phyloP scores from a whole-genome alignment of 2,888 invertebrate species.

The Clunio marinus region DNA sequence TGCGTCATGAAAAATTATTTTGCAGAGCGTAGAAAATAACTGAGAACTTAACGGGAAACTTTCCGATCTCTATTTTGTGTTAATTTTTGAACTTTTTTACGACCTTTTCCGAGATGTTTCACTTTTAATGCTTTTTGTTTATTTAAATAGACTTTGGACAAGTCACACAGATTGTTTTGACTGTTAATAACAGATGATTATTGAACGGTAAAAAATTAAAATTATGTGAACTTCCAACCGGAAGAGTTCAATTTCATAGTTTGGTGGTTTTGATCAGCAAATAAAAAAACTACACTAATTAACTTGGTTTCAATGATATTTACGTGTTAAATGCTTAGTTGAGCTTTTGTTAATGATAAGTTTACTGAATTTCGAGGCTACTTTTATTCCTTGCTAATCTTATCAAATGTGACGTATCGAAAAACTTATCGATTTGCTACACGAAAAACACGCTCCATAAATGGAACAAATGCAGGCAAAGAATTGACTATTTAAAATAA shows the following conservation, averaged over 20 bases:
- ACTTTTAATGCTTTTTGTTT: background rate
- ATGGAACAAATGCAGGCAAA: background rate
- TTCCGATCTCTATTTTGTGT: background rate
- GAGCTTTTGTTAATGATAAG: background rate
- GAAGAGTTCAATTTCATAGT: conserved; percentile 34
- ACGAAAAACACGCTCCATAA: background rate
- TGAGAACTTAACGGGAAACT: conserved; percentile 12
- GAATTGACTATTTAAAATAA: too few species aligned
- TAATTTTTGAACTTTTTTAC: conserved; percentile 4
- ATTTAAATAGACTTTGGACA: background rate
- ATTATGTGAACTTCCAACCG: conserved; percentile 25
- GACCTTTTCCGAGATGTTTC: background rate
- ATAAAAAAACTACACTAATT: background rate
- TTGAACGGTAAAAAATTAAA: conserved; percentile 16
- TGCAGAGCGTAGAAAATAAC: background rate
- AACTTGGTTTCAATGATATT: background rate
- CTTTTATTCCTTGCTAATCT: background rate
- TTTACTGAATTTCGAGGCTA: background rate
- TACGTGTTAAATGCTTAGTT: too few species aligned
- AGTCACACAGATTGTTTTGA: too few species aligned
- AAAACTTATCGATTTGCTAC: background rate
- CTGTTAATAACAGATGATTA: background rate
- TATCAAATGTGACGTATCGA: background rate
- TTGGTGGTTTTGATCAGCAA: conserved; percentile 18
- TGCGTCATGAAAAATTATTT: conserved; percentile 1